Evolutionary conservation across 1,140 invertebrate genomes (phyloP).

Genomic region (Drosophila erecta): DNA sequence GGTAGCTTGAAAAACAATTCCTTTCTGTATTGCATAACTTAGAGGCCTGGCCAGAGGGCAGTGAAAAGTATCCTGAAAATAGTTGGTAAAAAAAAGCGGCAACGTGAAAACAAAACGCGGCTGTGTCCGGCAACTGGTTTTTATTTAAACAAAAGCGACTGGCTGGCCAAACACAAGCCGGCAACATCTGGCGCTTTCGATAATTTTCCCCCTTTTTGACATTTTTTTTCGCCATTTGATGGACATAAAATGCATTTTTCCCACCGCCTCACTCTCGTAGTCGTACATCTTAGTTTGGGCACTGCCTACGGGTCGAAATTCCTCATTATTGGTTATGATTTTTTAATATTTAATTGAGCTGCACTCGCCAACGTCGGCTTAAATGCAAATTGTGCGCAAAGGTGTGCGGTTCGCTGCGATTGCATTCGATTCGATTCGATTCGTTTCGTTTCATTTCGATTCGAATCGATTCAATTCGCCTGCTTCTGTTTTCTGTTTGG

Average conservation of each 20-base stretch:
- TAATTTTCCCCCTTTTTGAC: constrained; percentile 51
- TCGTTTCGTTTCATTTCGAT: not conserved
- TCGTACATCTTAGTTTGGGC: constrained; percentile 61
- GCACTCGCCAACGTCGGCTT: constrained; percentile 54
- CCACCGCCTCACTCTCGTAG: constrained; percentile 20
- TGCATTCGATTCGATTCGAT: constrained; percentile 16
- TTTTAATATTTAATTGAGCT: constrained; percentile 83
- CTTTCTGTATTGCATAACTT: too few relatives aligned
- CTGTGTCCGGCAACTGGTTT: constrained; percentile 44
- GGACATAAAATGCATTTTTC: constrained; percentile 30
- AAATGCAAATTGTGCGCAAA: constrained; percentile 75
- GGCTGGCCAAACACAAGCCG: constrained; percentile 71
- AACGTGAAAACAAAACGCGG: constrained; percentile 52
- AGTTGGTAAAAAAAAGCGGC: constrained; percentile 24
- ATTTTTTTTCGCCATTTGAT: constrained; percentile 31
- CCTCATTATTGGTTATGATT: constrained; percentile 68
- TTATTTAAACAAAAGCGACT: constrained; percentile 60
- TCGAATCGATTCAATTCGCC: not conserved
- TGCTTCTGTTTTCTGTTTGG: constrained; percentile 7
- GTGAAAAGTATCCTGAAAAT: constrained; percentile 27
- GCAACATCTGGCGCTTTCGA: constrained; percentile 68
- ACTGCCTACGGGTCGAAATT: constrained; percentile 1
- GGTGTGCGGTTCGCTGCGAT: constrained; percentile 64
- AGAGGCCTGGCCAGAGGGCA: too few relatives aligned
- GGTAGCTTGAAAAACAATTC: too few relatives aligned